Evolutionary conservation across 2,888 invertebrate species (phyloP).

Genomic region (Lagria hirta): DNA sequence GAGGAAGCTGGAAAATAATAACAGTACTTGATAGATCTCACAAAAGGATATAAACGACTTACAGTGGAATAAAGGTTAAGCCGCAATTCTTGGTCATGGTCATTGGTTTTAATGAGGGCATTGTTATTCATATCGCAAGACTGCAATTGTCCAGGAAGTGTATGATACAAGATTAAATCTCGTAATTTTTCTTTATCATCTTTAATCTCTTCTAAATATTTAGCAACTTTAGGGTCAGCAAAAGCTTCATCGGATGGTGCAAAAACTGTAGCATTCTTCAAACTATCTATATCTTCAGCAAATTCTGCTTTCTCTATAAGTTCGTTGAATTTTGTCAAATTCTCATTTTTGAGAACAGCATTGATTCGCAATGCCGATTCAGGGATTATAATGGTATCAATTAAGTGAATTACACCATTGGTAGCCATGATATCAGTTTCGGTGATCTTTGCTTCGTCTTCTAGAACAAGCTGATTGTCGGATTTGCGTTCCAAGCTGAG

Average conservation of each 20-base stretch:
- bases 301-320: constrained; percentile 60
- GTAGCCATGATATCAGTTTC: constrained; percentile 66
- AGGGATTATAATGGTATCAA: constrained; percentile 67
- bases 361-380: constrained; percentile 56
- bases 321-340: constrained; percentile 61
- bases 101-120: constrained; percentile 55
- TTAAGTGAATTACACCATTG: constrained; percentile 72
- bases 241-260: constrained; percentile 68
- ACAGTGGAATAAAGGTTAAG: constrained; percentile 64
- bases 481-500: constrained; percentile 56
- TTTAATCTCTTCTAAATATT: constrained; percentile 49
- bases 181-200: constrained; percentile 55
- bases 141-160: constrained; percentile 59
- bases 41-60: no score
- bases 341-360: constrained; percentile 60
- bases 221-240: constrained; percentile 52
- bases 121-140: constrained; percentile 61
- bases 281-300: constrained; percentile 59
- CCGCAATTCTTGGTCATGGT: constrained; percentile 55
- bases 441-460: constrained; percentile 60
- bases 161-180: constrained; percentile 66
- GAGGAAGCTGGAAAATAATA: constrained; percentile 52
- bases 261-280: constrained; percentile 64
- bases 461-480: constrained; percentile 60
- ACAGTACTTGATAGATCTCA: constrained; percentile 3